Percentiles rank a stretch among this genome's conserved stretches.
Conservation (phyloP, 2,113 vertebrate species). For the Pseudorectes ferrugineus region DNA sequence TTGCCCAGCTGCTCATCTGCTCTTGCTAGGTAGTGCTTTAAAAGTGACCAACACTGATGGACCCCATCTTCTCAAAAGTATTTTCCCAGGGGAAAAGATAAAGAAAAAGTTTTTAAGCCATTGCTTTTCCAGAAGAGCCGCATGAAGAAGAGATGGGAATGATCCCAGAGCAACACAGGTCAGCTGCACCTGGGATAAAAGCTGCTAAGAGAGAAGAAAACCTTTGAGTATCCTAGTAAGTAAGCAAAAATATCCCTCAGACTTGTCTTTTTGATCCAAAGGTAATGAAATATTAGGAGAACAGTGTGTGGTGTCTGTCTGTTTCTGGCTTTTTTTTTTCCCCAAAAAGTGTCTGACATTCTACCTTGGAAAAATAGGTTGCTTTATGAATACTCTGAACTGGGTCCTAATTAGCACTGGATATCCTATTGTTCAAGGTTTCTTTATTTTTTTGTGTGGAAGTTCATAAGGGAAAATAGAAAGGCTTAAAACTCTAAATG, state of each 20-base stretch:
- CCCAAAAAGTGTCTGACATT: not conserved
- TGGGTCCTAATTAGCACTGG: not conserved
- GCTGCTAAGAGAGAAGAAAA: not conserved
- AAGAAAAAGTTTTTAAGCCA: not conserved
- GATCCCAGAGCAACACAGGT: not conserved
- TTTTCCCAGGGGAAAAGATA: not conserved
- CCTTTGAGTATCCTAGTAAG: not conserved
- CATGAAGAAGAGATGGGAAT: not conserved
- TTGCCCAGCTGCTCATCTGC: not conserved
- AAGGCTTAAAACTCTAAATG: not conserved
- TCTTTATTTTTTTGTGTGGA: not conserved
- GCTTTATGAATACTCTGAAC: not conserved
- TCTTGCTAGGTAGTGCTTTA: not conserved
- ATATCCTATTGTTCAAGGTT: not conserved
- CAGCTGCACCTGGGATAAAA: not conserved
- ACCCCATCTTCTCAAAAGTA: not conserved
- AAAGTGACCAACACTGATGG: accelerated
- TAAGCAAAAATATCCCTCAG: not conserved
- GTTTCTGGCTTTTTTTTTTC: not conserved
- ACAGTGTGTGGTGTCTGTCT: not conserved
- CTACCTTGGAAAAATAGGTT: not conserved
- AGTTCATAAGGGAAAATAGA: not conserved
- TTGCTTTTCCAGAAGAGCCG: not conserved
- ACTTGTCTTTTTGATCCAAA: not conserved
- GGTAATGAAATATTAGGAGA: not conserved